Base-by-base conservation (phyloP, 2,113 vertebrate species). In the Cranoglanis bouderius region DNA sequence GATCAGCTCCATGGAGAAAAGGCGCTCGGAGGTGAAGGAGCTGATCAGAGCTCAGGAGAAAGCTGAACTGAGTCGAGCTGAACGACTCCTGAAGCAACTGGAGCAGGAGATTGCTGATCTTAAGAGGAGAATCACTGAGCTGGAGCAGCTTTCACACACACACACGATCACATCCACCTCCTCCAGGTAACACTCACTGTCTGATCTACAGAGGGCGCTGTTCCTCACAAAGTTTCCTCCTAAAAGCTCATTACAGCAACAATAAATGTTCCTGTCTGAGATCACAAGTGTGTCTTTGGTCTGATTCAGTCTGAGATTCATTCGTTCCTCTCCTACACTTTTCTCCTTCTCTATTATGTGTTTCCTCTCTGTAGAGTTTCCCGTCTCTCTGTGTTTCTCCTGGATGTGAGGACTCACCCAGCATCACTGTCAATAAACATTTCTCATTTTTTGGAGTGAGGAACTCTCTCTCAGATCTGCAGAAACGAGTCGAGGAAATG, bases 101-200 rank as follows among this genome's bases (percentile, higher is more conserved):
- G 75, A 78, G 40, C 75, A 55, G 81, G 88, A 92, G 88, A 85
- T 90, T n/a, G 4, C 46, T 46, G 83, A 88, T 65, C 84, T 91
- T 78, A 65, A 55, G 67, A 88, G 86, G 78, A 91, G 84, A 88
- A 29, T 80, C 18, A 53, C 40, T 87, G 90, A 91, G 14, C 82
- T 90, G 85, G 85, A 86, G 53, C 72, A 91, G 65, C 43, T 92
- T 82, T 90, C 87, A 55, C 72, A 77, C 82, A 88, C n/a, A n/a
- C 86, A 88, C 83, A 90, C 5, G 81, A 91, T 84, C 77, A 92
- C 84, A 77, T 87, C 74, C 80, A 88, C 19, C 90, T 91, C 85
- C 80, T 89, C 9, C 81, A 87, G 88, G 90, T 90, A 90, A 84
- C 55, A 32, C 70, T 49, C 84, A 70, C 40, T 70, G 83, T 70